phyloP scores from a whole-genome alignment of 2,888 invertebrate species.

The Dicycla oo region DNA sequence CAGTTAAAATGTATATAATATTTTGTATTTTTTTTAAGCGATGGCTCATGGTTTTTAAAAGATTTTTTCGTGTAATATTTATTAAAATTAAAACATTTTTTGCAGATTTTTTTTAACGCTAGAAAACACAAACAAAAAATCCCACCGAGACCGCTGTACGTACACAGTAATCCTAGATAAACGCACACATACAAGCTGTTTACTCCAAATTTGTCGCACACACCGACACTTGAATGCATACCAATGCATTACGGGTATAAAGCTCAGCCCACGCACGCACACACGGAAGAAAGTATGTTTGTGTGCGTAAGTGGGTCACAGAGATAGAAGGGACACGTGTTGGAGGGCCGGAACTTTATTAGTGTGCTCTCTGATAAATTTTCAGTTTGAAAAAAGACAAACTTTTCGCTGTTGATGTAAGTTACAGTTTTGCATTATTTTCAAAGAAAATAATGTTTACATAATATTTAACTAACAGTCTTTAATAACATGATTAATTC shows the following conservation, averaged over 20 bases:
- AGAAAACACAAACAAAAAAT: slow-evolving; percentile 18
- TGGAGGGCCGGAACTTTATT: slow-evolving; percentile 85
- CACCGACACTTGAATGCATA: slow-evolving; percentile 69
- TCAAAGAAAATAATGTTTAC: no score
- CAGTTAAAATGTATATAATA: neutral
- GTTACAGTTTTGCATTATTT: no score
- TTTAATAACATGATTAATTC: no score
- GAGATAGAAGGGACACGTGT: slow-evolving; percentile 89
- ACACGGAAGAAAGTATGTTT: slow-evolving; percentile 46
- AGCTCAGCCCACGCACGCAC: slow-evolving; percentile 68
- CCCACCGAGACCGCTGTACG: slow-evolving; percentile 54
- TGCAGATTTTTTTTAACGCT: neutral
- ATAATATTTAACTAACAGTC: no score
- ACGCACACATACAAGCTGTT: slow-evolving; percentile 74
- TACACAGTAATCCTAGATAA: slow-evolving; percentile 69
- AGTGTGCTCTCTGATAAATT: slow-evolving; percentile 62
- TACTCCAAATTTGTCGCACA: slow-evolving; percentile 78
- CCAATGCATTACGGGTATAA: slow-evolving; percentile 71
- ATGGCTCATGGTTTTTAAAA: no score
- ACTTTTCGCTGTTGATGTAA: no score
- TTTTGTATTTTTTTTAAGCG: no score
- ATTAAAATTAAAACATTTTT: no score
- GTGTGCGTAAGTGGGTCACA: slow-evolving; percentile 89
- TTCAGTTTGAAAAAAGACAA: no score
- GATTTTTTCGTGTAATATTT: no score